Evolutionary conservation across 2,888 invertebrate species (phyloP).

Genomic region (Eristalinus aeneus): DNA sequence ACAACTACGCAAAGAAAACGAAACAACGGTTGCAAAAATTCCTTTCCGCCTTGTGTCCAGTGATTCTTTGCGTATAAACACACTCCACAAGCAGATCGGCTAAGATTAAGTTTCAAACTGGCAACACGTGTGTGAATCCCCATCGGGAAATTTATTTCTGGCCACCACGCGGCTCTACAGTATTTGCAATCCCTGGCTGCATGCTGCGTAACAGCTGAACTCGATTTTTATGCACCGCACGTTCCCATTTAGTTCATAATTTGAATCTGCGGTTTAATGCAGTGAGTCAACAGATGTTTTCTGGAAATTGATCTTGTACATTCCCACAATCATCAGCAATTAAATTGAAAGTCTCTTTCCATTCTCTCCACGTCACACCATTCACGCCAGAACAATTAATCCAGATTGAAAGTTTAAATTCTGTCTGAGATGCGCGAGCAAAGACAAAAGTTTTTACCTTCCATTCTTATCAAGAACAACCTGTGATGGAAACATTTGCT

Average conservation of each 20-base stretch:
- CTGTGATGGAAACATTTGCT: neutral
- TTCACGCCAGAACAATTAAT: neutral
- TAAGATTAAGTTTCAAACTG: neutral
- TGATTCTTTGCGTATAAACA: neutral
- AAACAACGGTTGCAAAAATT: neutral
- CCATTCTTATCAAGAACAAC: neutral
- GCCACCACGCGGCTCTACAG: neutral
- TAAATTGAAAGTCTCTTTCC: neutral
- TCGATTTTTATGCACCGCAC: constrained; percentile 7
- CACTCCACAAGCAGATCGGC: neutral
- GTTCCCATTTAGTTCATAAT: constrained; percentile 14
- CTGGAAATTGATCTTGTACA: constrained; percentile 14
- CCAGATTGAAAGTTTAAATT: neutral
- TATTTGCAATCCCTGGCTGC: neutral
- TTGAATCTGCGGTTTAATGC: constrained; percentile 27
- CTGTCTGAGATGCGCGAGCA: neutral
- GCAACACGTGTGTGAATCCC: neutral
- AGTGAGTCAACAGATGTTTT: constrained; percentile 30
- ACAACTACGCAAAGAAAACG: neutral
- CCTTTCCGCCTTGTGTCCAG: neutral
- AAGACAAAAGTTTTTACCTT: no score
- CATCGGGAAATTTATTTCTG: neutral
- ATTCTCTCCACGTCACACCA: neutral
- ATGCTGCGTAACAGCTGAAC: neutral
- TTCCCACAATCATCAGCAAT: constrained; percentile 26